A percentile compares a stretch with the other conserved stretches of the same genome.
phyloP scores from a whole-genome alignment of 2,888 invertebrate genomes.

The Standfussiana lucernea region DNA sequence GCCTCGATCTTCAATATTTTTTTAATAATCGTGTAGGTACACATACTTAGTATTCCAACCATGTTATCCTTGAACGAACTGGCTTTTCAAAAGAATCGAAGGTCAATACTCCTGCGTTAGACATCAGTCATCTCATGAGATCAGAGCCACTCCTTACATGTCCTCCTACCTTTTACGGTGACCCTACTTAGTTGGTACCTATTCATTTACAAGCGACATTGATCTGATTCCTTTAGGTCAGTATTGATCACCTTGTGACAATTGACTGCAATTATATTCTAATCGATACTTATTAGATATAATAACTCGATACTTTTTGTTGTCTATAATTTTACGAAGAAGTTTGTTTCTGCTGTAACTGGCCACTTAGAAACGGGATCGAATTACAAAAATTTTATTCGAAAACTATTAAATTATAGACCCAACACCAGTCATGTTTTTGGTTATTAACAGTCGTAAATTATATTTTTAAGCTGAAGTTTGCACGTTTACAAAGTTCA shows the following conservation, averaged over 20 bases:
- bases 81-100: conserved; percentile 53
- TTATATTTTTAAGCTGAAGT: conserved; percentile 36
- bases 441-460: conserved; percentile 40
- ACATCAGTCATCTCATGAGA: conserved; percentile 69
- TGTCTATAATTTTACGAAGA: conserved; percentile 10
- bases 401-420: conserved; percentile 44
- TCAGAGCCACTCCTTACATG: conserved; percentile 67
- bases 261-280: conserved; percentile 57
- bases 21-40: conserved; percentile 9
- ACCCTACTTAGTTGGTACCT: conserved; percentile 38
- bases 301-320: conserved; percentile 31
- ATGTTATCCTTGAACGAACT: conserved; percentile 60
- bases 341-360: conserved; percentile 10
- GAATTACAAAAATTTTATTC: conserved; percentile 22
- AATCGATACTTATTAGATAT: conserved; percentile 34
- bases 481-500: conserved; percentile 52
- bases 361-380: conserved; percentile 33
- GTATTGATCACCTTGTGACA: conserved; percentile 60
- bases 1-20: background rate
- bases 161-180: conserved; percentile 52
- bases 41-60: conserved; percentile 35
- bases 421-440: conserved; percentile 28
- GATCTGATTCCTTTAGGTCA: conserved; percentile 57
- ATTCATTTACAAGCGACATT: conserved; percentile 60
- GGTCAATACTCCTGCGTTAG: conserved; percentile 63